Evolutionary conservation across 2,113 vertebrate species (phyloP).

Genomic region (Ahaetulla prasina): DNA sequence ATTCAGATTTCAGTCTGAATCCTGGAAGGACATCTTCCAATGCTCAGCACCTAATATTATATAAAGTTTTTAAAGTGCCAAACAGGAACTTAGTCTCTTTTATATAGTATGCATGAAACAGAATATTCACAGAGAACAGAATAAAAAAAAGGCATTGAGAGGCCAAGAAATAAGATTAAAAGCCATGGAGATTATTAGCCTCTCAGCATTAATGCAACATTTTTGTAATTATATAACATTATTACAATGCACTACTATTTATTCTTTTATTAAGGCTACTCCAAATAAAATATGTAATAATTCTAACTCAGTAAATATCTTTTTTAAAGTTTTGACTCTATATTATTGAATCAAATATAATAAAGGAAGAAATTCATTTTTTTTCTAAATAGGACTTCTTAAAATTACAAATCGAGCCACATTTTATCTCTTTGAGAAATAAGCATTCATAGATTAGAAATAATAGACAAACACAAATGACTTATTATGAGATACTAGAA

Average conservation of each 20-base stretch:
- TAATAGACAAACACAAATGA: too few species aligned
- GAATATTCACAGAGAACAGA: background rate
- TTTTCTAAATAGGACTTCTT: background rate
- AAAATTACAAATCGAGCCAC: background rate
- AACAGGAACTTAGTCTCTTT: background rate
- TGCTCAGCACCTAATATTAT: background rate
- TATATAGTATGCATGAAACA: background rate
- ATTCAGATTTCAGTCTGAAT: background rate
- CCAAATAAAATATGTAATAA: background rate
- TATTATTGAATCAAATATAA: background rate
- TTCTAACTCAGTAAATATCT: background rate
- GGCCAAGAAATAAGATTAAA: background rate
- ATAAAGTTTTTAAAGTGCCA: too few species aligned
- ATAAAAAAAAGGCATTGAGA: background rate
- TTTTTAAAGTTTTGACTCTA: background rate
- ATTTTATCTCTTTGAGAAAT: background rate
- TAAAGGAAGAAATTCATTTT: background rate
- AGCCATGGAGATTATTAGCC: background rate
- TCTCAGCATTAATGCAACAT: background rate
- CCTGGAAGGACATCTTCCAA: background rate
- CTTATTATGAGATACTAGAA: too few species aligned
- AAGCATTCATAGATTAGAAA: background rate
- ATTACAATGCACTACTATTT: background rate
- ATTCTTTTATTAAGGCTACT: background rate
- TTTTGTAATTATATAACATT: background rate